Evolutionary conservation across 1,140 invertebrate species (phyloP).

Genomic region (Lepidostoma basale): DNA sequence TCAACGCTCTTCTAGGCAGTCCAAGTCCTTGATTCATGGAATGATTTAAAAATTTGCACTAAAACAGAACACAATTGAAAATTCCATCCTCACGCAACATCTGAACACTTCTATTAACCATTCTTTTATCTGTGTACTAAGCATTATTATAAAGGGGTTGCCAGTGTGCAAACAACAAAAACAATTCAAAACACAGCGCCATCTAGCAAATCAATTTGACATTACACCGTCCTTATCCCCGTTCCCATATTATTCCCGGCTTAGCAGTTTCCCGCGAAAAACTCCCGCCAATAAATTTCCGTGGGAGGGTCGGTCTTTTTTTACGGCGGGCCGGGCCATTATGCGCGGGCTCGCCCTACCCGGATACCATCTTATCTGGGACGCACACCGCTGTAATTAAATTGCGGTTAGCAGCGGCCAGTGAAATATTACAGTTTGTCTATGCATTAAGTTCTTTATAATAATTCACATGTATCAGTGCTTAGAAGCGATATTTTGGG

Average conservation of each 20-base stretch:
- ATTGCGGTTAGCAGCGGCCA: slow-evolving; percentile 38
- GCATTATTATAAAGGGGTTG: too few species aligned
- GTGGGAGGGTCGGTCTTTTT: slow-evolving; percentile 18
- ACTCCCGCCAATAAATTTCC: background rate
- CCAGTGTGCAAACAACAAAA: background rate
- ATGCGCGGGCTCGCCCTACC: slow-evolving; percentile 38
- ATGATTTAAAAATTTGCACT: too few species aligned
- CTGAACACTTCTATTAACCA: too few species aligned
- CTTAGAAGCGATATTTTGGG: too few species aligned
- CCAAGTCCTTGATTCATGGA: too few species aligned
- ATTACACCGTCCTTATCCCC: slow-evolving; percentile 13
- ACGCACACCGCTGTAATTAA: slow-evolving; percentile 42
- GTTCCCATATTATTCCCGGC: background rate
- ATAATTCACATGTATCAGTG: too few species aligned
- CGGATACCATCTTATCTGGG: slow-evolving; percentile 40
- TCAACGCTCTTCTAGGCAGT: too few species aligned
- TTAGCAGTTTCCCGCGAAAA: slow-evolving; percentile 7
- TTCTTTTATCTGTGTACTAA: too few species aligned
- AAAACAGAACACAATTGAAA: too few species aligned
- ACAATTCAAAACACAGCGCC: background rate
- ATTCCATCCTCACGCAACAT: too few species aligned
- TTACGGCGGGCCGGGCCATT: slow-evolving; percentile 20
- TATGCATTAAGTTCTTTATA: background rate
- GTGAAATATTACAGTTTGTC: slow-evolving; percentile 5
- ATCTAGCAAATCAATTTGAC: slow-evolving; percentile 16